A percentile compares a stretch with the other conserved stretches of the same genome.
Conservation (phyloP, 2,113 vertebrate species). For the Cyphomyrus plagiostoma region DNA sequence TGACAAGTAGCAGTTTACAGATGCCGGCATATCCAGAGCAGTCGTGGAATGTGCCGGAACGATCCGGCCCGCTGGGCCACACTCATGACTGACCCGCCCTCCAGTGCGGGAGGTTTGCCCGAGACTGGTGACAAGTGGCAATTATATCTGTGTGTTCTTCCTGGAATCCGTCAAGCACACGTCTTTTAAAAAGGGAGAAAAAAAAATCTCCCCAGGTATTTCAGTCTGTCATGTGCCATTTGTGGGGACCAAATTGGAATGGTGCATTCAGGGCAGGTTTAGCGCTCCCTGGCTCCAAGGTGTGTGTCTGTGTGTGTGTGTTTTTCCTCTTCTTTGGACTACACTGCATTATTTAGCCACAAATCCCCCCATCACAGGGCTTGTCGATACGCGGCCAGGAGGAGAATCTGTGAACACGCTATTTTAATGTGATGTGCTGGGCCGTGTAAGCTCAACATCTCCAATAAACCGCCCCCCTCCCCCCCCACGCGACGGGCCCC, state of each 20-base stretch:
- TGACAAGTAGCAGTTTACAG: constrained; percentile 54
- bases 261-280: constrained; percentile 68
- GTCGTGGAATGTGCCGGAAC: constrained; percentile 22
- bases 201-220: constrained; percentile 72
- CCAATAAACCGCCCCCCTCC: neutral
- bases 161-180: constrained; percentile 73
- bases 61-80: constrained; percentile 37
- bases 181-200: constrained; percentile 55
- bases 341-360: constrained; percentile 67
- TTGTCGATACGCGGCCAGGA: constrained; percentile 63
- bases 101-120: constrained; percentile 56
- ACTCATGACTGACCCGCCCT: constrained; percentile 32
- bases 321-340: constrained; percentile 34
- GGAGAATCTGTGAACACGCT: constrained; percentile 31
- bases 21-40: constrained; percentile 63
- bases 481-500: neutral
- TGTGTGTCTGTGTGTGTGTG: constrained; percentile 56
- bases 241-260: constrained; percentile 69
- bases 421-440: constrained; percentile 53
- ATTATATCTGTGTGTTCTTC: constrained; percentile 78
- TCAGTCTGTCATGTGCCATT: constrained; percentile 66
- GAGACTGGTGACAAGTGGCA: constrained; percentile 74
- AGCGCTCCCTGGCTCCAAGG: constrained; percentile 52
- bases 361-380: constrained; percentile 66
- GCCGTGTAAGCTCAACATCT: constrained; percentile 11